Evolutionary conservation across 2,888 invertebrate genomes (phyloP).

Genomic region (Chalcosyrphus nemorum): DNA sequence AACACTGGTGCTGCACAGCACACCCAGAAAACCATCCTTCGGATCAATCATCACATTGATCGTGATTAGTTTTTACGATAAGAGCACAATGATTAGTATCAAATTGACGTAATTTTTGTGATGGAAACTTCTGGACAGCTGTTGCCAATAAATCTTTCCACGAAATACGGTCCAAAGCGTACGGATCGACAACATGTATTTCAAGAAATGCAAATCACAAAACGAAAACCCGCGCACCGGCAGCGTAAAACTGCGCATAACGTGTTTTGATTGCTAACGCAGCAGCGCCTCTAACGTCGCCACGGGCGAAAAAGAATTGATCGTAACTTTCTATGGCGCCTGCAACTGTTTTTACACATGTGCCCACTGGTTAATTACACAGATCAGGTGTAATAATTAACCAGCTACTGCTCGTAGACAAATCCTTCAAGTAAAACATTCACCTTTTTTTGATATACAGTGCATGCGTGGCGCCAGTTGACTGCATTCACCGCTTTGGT

Average conservation of each 20-base stretch:
- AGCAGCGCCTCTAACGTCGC: background rate
- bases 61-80: background rate
- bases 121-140: background rate
- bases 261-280: conserved; percentile 3
- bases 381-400: too few relatives aligned
- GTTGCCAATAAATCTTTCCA: background rate
- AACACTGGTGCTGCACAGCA: background rate
- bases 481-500: background rate
- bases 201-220: conserved; percentile 4
- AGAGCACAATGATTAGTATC: background rate
- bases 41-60: background rate
- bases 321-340: conserved; percentile 11
- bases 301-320: background rate
- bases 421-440: conserved; percentile 53
- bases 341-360: background rate
- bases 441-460: conserved; percentile 18
- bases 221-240: background rate
- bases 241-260: background rate
- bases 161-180: background rate
- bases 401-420: conserved; percentile 7
- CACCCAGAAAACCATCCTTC: background rate
- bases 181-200: background rate
- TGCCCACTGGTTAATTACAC: background rate
- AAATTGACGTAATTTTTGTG: background rate
- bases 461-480: conserved; percentile 14